A percentile compares a stretch with the other conserved stretches of the same genome.
phyloP scores from a whole-genome alignment of 2,797 vertebrate genomes.

The Lutjanus campechanus region DNA sequence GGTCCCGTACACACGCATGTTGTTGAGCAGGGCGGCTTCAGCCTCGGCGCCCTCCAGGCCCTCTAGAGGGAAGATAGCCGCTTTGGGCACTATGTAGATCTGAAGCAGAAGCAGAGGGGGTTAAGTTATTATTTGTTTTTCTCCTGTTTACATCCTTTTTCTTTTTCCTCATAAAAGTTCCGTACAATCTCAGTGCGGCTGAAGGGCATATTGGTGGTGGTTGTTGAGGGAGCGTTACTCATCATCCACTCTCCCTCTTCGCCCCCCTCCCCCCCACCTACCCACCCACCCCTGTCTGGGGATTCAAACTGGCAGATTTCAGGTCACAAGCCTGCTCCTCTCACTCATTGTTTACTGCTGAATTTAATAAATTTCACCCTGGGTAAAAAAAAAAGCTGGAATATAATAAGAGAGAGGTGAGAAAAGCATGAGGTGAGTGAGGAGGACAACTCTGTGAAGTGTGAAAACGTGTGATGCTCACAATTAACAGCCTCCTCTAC shows the following conservation, averaged over 20 bases:
- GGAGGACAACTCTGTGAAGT: constrained; percentile 50
- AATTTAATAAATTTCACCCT: constrained; percentile 54
- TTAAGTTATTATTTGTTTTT: constrained; percentile 6
- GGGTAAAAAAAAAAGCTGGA: neutral
- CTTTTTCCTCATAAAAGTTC: constrained; percentile 33
- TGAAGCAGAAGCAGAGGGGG: constrained; percentile 59
- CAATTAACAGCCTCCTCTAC: constrained; percentile 45
- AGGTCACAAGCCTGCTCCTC: constrained; percentile 49
- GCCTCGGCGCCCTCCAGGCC: constrained; percentile 86
- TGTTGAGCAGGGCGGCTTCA: constrained; percentile 93
- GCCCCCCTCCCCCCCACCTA: neutral
- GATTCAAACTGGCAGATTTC: constrained; percentile 60
- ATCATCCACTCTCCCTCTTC: constrained; percentile 57
- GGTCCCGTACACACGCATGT: constrained; percentile 97
- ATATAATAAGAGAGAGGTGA: constrained; percentile 52
- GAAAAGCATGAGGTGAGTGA: constrained; percentile 51
- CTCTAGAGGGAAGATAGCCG: constrained; percentile 95
- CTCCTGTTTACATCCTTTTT: constrained; percentile 7
- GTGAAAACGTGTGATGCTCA: constrained; percentile 62
- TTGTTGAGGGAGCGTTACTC: constrained; percentile 60
- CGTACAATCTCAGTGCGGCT: constrained; percentile 32
- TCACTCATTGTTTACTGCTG: constrained; percentile 38
- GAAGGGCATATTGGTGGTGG: constrained; percentile 42
- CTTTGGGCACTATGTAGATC: constrained; percentile 94
- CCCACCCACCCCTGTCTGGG: constrained; percentile 47